Percentiles rank a stretch among this genome's conserved stretches.
These are phyloP conservation scores for Elachura formosa DNA, from an alignment of 2,113 vertebrate species.

Conservation along the genomic window DNA sequence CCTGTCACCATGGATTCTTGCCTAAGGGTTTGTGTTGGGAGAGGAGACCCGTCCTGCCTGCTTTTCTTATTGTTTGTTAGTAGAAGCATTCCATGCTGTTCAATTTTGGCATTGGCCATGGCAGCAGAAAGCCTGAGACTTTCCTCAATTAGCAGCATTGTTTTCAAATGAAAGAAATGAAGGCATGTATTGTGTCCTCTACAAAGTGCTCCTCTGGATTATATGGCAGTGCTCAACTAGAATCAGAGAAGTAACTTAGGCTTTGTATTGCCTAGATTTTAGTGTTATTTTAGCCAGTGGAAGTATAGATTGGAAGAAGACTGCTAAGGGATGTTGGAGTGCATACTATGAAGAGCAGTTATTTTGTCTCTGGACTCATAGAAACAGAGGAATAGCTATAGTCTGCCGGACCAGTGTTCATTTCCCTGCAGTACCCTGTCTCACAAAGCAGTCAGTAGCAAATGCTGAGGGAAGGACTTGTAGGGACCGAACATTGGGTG, in stretches of 20 bases:
- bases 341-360: not conserved
- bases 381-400: not conserved
- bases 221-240: not conserved
- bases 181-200: accelerated
- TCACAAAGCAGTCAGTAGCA: not conserved
- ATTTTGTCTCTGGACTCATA: not conserved
- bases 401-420: not conserved
- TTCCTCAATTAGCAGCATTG: not conserved
- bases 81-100: not conserved
- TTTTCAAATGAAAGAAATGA: not conserved
- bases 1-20: not conserved
- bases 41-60: not conserved
- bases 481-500: not conserved
- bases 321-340: not conserved
- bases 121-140: not conserved
- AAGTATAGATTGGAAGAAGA: not conserved
- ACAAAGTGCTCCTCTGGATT: not conserved
- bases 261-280: not conserved
- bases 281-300: not conserved
- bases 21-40: not conserved
- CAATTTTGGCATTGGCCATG: not conserved
- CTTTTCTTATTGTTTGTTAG: not conserved
- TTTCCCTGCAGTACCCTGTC: not conserved
- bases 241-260: not conserved
- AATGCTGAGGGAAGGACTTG: not conserved